Base-by-base conservation (phyloP, 2,113 vertebrate genomes). In the Galbula dea region DNA sequence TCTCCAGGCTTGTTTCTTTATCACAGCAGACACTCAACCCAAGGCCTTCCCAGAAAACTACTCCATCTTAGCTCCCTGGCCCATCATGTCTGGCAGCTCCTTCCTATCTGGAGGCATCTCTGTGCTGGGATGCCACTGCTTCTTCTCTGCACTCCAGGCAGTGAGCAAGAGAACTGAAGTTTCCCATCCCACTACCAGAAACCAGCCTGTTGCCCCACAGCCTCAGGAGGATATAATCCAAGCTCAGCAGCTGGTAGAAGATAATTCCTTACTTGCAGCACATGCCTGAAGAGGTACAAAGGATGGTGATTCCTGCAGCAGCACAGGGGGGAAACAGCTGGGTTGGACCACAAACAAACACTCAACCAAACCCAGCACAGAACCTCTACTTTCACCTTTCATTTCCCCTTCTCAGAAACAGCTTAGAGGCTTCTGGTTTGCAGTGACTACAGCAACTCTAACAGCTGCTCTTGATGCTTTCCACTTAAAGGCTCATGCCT, bases 71-170 rank as follows among this genome's bases (percentile, higher is more conserved):
- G 39, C 24, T 65, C 61, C 65, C 65, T 36, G 19, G 23, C 26
- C 65, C 63, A 24, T 16, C 30, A 19, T 10, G 7, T 30, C 48
- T 48, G 34, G 39, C 37, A 93, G 41, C 22, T 62, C 17, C 57
- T 82, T 57, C 30, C 1, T 27, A 62, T 18, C 12, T 49, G 71
- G 19, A 76, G 27, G 36, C 27, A 65, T 45, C 65, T 87, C 52
- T 82, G 43, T 14, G 18, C 36, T 48, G 36, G 30, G n/a, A 81
- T 0, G 0, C 26, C 20, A 32, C 8, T 73, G 22, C 51, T 74
- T 86, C 68, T 23, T 80, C 26, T 32, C 34, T 4, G 4, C 34
- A 34, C 11, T 58, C 68, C n/a, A 74, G 19, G 37, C 49, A 80
- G 49, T 7, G 6, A 21, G 22, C n/a, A 76, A 57, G 30, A 79